Evolutionary conservation across 2,113 vertebrate species (phyloP), one percentile per base, ranked within the genome.

Genomic region (Solea solea): DNA sequence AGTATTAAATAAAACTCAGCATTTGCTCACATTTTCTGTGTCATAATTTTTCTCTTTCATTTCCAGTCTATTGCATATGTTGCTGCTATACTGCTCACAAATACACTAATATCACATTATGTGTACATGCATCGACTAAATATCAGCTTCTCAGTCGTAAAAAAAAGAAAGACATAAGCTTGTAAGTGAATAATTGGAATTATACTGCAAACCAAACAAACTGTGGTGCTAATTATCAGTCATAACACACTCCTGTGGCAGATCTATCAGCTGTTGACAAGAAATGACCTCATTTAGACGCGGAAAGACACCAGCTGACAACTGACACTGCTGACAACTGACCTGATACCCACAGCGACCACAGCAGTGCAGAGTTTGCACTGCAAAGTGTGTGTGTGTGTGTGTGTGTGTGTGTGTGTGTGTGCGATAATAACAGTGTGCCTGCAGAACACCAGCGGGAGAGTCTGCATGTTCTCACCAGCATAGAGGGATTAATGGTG

Each of bases 271-370:
- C 63, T 69, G 59, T 71, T 68, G 1, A 45, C 6, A n/a, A 50
- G 63, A 72, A 81, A 52, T 25, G 40, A 54, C 45, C 25, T 64
- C 34, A 8, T 57, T 64, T 0, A 1, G 3, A 16, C 9, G 4
- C 1, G 7, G 9, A 14, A 7, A 50, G 28, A 14, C 57, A 28
- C 5, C 14, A 48, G 62, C 6, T 8, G 12, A 68, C 62, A 82
- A 69, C 69, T 75, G 67, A 48, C 44, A n/a, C n/a, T n/a, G 62
- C 6, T 8, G 12, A 68, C 62, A 82, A 69, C 69, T 75, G 67
- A 48, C 44, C 45, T 11, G 8, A 62, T 10, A 60, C 34, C 51
- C 39, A 64, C 53, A 76, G 4, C 9, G 12, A 81, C 72, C 68
- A 53, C 74, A 45, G 56, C 65, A 69, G 41, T 41, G 73, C 64